Conservation (phyloP, 1,140 invertebrate species). For the Rhizoglyphus robini region DNA sequence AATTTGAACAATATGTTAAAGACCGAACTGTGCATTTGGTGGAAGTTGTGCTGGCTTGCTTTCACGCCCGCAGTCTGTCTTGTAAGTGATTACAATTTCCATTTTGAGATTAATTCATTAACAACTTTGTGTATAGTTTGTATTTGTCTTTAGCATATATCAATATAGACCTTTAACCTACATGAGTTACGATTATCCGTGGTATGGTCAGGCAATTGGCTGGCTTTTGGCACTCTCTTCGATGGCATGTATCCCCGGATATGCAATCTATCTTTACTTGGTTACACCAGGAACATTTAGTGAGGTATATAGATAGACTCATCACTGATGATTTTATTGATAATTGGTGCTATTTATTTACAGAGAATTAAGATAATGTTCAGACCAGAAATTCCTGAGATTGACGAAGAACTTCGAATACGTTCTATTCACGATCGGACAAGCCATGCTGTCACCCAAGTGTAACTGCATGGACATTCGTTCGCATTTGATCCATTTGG, state of each 20-base stretch:
- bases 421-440: slow-evolving; percentile 23
- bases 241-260: slow-evolving; percentile 46
- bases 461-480: no score
- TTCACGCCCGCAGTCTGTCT: slow-evolving; percentile 32
- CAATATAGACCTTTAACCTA: slow-evolving; percentile 69
- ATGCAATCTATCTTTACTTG: slow-evolving; percentile 40
- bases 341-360: no score
- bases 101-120: no score
- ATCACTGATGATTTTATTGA: no score
- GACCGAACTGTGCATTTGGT: slow-evolving; percentile 36
- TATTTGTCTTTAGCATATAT: slow-evolving; percentile 87
- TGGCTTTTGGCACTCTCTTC: slow-evolving; percentile 47
- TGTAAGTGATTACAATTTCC: slow-evolving; percentile 9
- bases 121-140: slow-evolving; percentile 64
- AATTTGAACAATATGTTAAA: slow-evolving; percentile 45
- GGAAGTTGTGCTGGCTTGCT: slow-evolving; percentile 41
- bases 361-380: slow-evolving; percentile 27
- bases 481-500: no score
- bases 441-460: slow-evolving; percentile 22
- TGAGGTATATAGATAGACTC: slow-evolving; percentile 55
- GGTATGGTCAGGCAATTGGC: slow-evolving; percentile 48
- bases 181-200: slow-evolving; percentile 43
- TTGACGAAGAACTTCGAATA: slow-evolving; percentile 25
- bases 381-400: slow-evolving; percentile 30
- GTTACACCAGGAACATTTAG: slow-evolving; percentile 44